Evolutionary conservation across 1,140 invertebrate species (phyloP).

Genomic region (Nephotettix cincticeps): DNA sequence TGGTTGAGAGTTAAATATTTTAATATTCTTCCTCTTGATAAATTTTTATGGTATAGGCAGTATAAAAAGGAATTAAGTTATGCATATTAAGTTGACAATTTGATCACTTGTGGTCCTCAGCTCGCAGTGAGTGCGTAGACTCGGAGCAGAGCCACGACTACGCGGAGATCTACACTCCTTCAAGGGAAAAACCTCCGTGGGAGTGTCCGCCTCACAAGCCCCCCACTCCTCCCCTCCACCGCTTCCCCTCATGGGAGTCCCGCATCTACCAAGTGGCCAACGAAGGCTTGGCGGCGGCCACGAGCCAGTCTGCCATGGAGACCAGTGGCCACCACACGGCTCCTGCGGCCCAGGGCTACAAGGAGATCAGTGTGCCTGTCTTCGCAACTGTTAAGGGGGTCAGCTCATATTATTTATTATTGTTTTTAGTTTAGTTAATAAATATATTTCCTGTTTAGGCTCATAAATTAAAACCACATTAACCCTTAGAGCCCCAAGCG

Average conservation of each 20-base stretch:
- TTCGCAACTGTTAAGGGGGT: constrained; percentile 95
- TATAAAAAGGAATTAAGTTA: too few species aligned
- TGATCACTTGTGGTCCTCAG: too few species aligned
- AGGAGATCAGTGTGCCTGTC: constrained; percentile 87
- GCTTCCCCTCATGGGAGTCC: constrained; percentile 91
- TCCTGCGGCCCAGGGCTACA: constrained; percentile 58
- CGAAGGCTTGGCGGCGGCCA: constrained; percentile 65
- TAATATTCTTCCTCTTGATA: too few species aligned
- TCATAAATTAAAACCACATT: too few species aligned
- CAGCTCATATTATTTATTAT: too few species aligned
- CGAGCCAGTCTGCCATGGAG: constrained; percentile 49
- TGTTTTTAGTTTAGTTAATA: too few species aligned
- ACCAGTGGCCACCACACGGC: constrained; percentile 47
- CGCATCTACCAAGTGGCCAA: constrained; percentile 88
- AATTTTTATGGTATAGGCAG: too few species aligned
- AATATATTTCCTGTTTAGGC: too few species aligned
- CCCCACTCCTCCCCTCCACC: constrained; percentile 86
- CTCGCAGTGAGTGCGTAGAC: constrained; percentile 42
- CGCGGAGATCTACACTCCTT: constrained; percentile 92
- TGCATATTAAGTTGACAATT: too few species aligned
- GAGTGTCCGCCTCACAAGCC: constrained; percentile 60
- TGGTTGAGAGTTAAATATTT: too few species aligned
- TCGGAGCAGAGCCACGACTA: constrained; percentile 76
- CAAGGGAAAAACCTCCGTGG: constrained; percentile 61
- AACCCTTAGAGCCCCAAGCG: too few species aligned